Conservation (phyloP, 2,797 vertebrate genomes). For the Pseudochromis fuscus region DNA sequence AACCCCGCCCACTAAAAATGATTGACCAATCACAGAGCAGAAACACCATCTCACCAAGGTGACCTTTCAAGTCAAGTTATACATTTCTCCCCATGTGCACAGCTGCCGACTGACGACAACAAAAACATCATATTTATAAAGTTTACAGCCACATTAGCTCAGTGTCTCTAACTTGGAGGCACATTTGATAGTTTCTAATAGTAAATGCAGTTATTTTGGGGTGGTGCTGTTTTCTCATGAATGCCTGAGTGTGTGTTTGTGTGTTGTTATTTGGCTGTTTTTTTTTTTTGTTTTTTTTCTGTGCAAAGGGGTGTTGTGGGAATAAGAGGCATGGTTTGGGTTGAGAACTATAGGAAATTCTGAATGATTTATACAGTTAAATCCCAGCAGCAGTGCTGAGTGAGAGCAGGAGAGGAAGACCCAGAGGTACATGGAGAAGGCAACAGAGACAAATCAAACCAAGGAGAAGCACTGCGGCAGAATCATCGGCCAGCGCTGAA, state of each 20-base stretch:
- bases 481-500: conserved; percentile 8
- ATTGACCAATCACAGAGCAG: too few relatives aligned
- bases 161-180: conserved; percentile 9
- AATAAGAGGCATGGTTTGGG: conserved; percentile 43
- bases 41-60: too few relatives aligned
- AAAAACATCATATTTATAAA: neutral
- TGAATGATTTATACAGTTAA: conserved; percentile 71
- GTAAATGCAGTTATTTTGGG: conserved; percentile 49
- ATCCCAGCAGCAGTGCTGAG: conserved; percentile 48
- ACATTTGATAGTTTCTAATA: conserved; percentile 38
- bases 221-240: conserved; percentile 6
- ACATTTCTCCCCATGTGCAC: too few relatives aligned
- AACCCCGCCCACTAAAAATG: too few relatives aligned
- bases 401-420: conserved; percentile 41
- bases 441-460: conserved; percentile 40
- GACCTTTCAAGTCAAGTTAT: too few relatives aligned
- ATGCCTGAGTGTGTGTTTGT: conserved; percentile 31
- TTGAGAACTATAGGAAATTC: conserved; percentile 56
- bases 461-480: conserved; percentile 24
- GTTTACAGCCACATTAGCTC: conserved; percentile 3
- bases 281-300: conserved; percentile 32
- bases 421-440: conserved; percentile 32
- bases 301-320: conserved; percentile 23
- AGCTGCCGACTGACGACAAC: neutral
- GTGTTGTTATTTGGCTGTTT: conserved; percentile 33